Evolutionary conservation across 2,113 vertebrate species (phyloP), one percentile per base, ranked within the genome.

Genomic region (Rhea pennata): DNA sequence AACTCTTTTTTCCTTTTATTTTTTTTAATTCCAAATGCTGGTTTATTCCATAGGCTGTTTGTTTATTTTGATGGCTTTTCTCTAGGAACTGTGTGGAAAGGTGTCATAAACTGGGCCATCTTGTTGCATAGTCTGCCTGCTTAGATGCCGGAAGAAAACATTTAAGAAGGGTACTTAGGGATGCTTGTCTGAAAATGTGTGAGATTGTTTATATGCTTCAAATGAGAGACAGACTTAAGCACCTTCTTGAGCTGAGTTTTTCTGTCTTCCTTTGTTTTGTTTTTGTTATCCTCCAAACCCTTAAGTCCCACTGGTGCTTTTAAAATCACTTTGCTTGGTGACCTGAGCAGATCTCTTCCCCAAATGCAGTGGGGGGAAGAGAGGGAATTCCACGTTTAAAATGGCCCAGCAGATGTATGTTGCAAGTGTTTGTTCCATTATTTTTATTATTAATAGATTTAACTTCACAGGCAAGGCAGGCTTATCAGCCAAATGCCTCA

Each of bases 401-500:
- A 82, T 36, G 72, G 27, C 62, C 54, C 65, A 56, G 73, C 59
- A 91, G 67, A 84, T 67, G 51, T 70, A 15, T 3, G n/a, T 91
- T 61, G 73, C 2, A 3, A 62, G 54, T 54, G 21, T 39, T 53
- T 80, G 54, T 73, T 89, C 90, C 56, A 31, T 86, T 70, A 91
- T 75, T 79, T 39, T 75, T 73, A 82, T 97, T 96, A 94, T 93
- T 96, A 93, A 67, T 53, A 92, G 93, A 86, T 65, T 84, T 92
- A 78, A 67, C 88, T 91, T 97, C 64, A 84, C 33, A 48, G 75
- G 46, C 62, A 82, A 65, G 66, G 76, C 58, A 48, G 26, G 48
- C 87, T 96, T 97, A 97, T 95, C 97, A 51, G 95, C 59, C 72
- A 92, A 93, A 96, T 94, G 91, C 67, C 74, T 92, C 51, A 40